phyloP scores from a whole-genome alignment of 2,888 invertebrate genomes.

The Cerastis leucographa region DNA sequence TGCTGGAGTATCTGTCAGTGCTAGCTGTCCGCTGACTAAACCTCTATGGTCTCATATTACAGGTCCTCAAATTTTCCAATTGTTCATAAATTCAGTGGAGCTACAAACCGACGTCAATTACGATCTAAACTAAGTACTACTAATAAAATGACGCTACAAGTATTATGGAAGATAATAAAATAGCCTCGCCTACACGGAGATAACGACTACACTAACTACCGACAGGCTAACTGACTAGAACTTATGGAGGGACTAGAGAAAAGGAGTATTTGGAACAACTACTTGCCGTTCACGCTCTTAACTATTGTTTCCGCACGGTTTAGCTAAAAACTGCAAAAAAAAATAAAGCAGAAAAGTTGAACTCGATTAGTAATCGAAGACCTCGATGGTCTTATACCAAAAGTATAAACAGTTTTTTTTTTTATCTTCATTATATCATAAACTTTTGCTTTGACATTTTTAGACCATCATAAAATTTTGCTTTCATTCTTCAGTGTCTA shows the following conservation, averaged over 20 bases:
- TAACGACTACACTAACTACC: slow-evolving; percentile 77
- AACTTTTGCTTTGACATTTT: background rate
- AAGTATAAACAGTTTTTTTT: background rate
- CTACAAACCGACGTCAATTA: slow-evolving; percentile 68
- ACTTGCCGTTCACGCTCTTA: slow-evolving; percentile 64
- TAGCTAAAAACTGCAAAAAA: background rate
- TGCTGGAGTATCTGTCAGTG: background rate
- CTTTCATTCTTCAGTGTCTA: background rate
- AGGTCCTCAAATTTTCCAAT: slow-evolving; percentile 31
- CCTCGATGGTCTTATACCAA: background rate
- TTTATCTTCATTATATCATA: background rate
- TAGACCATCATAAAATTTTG: background rate
- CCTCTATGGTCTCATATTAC: background rate
- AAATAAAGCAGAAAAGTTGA: background rate
- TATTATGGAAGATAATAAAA: slow-evolving; percentile 85
- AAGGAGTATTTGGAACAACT: slow-evolving; percentile 78
- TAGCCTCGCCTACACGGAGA: slow-evolving; percentile 86
- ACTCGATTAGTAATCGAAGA: background rate
- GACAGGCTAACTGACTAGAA: slow-evolving; percentile 78
- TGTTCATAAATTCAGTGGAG: slow-evolving; percentile 56
- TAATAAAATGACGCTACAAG: slow-evolving; percentile 83
- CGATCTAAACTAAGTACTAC: slow-evolving; percentile 76
- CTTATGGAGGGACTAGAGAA: slow-evolving; percentile 87
- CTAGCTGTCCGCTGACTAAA: background rate
- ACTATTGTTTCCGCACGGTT: slow-evolving; percentile 10